Conservation (phyloP, 2,888 invertebrate genomes). For the Ptilodon capucinus region DNA sequence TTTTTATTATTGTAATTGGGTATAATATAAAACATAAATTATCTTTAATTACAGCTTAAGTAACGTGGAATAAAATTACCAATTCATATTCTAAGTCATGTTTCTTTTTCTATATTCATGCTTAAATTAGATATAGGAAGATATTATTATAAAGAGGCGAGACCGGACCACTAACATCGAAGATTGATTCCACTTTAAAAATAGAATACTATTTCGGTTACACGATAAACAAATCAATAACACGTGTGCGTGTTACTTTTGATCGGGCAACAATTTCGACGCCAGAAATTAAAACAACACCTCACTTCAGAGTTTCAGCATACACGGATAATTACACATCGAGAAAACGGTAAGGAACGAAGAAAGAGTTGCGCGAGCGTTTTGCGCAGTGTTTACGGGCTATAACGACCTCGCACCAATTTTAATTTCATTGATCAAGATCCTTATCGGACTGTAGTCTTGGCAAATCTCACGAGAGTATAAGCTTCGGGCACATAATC, state of each 20-base stretch:
- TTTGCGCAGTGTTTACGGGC: too few relatives aligned
- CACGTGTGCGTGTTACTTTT: background rate
- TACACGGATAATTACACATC: background rate
- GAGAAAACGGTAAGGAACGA: background rate
- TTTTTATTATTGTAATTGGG: too few relatives aligned
- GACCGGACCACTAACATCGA: background rate
- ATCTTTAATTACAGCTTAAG: too few relatives aligned
- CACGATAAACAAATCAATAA: constrained; percentile 1
- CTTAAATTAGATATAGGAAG: background rate
- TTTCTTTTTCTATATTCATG: background rate
- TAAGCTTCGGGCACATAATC: too few relatives aligned
- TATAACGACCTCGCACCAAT: too few relatives aligned
- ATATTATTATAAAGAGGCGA: background rate
- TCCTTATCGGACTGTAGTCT: too few relatives aligned
- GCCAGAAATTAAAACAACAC: background rate
- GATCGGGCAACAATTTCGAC: background rate
- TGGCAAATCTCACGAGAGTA: too few relatives aligned
- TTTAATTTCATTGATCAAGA: too few relatives aligned
- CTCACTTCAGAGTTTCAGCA: background rate
- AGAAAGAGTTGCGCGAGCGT: too few relatives aligned
- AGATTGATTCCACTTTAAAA: background rate
- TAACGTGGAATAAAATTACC: too few relatives aligned
- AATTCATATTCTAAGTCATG: too few relatives aligned
- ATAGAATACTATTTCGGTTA: background rate
- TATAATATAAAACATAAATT: too few relatives aligned